phyloP scores from a whole-genome alignment of 2,888 invertebrate species.

The Cecidostiba fungosa region DNA sequence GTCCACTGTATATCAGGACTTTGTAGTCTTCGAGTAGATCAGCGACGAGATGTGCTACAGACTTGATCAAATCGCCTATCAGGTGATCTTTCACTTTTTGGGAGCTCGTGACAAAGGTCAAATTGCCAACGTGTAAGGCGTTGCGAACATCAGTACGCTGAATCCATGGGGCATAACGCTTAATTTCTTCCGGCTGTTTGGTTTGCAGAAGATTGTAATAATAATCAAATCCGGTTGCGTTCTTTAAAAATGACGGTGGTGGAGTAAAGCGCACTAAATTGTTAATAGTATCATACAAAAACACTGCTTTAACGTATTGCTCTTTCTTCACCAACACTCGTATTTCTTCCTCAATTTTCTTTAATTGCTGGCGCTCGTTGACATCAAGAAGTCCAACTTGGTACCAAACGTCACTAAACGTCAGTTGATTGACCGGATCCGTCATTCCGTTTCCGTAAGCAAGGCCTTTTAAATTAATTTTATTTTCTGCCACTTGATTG shows the following conservation, averaged over 20 bases:
- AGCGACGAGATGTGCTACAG: neutral
- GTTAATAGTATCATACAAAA: neutral
- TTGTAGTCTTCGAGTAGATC: neutral
- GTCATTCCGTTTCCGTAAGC: slow-evolving; percentile 89
- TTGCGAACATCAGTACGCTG: slow-evolving; percentile 83
- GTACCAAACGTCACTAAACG: slow-evolving; percentile 89
- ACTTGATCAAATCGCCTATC: neutral
- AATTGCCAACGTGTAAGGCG: slow-evolving; percentile 92
- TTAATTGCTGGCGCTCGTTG: neutral
- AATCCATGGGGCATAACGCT: slow-evolving; percentile 6
- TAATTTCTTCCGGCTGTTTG: neutral
- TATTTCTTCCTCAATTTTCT: slow-evolving; percentile 17
- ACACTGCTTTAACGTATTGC: neutral
- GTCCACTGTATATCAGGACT: neutral
- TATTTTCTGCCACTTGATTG: slow-evolving; percentile 82
- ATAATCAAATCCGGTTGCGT: slow-evolving; percentile 16
- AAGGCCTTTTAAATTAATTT: slow-evolving; percentile 88
- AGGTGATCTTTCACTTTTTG: neutral
- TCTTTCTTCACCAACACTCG: neutral
- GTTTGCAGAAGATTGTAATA: slow-evolving; percentile 10
- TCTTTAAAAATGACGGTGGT: neutral
- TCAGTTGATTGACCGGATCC: slow-evolving; percentile 87
- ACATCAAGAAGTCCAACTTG: slow-evolving; percentile 84
- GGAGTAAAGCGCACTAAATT: no score
- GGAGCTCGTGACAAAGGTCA: slow-evolving; percentile 81